Evolutionary conservation across 2,888 invertebrate genomes (phyloP), one percentile per base, ranked within the genome.

Genomic region (Busseola fusca): DNA sequence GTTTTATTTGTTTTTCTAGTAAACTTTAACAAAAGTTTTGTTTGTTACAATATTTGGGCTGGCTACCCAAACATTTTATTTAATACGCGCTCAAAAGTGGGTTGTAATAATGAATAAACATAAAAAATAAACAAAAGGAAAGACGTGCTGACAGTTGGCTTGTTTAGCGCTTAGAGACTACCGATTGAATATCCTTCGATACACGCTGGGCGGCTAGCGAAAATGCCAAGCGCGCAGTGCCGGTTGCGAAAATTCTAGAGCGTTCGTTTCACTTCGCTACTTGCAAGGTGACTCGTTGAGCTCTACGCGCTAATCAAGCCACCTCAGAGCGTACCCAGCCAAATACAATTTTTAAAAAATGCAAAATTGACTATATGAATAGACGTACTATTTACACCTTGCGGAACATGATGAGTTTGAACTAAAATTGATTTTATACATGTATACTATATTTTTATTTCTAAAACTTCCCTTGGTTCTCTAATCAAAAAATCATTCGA

Each of bases 1-100:
- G 67, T 83, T 74, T 80, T 68, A 40, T 30, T 78, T 76, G 16
- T 71, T 58, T 63, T 65, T 37, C 18, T 54, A 10, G 5, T 70
- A 18, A 25, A 18, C 27, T 30, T 18, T 1, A 30, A 37, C 45
- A 60, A 69, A 57, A 10, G n/a, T 12, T 6, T 65, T 56, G 63
- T 64, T 54, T 57, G 1, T 12, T 1, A 1, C 0, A 0, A 6
- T 67, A n/a, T 71, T 48, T n/a, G 18, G 62, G 21, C 10, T 25
- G 7, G 25, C 18, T 34, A 34, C 1, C 25, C 2, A 63, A 52
- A 45, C 3, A 40, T 60, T 60, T 42, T 57, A 27, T 18, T 27
- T 27, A 27, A 40, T 30, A 14, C 34, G 25, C 25, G 42, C 14
- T 18, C 9, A 45, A 30, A 62, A 30, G 1, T 16, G 4, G 3